Conservation (phyloP, 2,797 vertebrate genomes). For the Chelon auratus region DNA sequence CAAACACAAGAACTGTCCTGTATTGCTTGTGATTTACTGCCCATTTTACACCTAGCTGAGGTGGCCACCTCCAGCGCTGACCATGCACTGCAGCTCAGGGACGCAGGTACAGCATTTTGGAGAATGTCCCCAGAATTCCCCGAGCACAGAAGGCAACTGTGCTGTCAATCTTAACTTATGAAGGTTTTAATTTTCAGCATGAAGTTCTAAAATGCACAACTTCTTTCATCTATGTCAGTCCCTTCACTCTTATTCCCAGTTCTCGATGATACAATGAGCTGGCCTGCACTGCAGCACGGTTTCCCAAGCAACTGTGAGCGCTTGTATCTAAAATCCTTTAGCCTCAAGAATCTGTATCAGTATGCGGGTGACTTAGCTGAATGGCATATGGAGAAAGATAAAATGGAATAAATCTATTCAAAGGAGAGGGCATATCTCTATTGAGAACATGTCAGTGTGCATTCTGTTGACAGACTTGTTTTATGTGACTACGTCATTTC, state of each 20-base stretch:
- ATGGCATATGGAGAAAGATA: conserved; percentile 50
- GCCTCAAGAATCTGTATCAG: conserved; percentile 16
- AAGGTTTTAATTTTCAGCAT: conserved; percentile 62
- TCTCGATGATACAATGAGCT: conserved; percentile 30
- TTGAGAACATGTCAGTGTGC: conserved; percentile 60
- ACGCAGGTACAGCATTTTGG: conserved; percentile 65
- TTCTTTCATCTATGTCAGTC: conserved; percentile 57
- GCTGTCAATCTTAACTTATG: conserved; percentile 72
- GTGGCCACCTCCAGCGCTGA: conserved; percentile 70
- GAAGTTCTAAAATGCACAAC: conserved; percentile 53
- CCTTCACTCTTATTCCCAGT: conserved; percentile 33
- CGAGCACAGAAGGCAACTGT: conserved; percentile 48
- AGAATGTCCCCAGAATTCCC: conserved; percentile 56
- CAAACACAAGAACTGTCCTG: conserved; percentile 38
- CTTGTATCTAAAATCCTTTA: conserved; percentile 31
- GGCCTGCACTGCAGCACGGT: conserved; percentile 59
- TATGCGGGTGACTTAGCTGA: conserved; percentile 35
- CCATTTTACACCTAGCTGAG: conserved; percentile 73
- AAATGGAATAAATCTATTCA: conserved; percentile 58
- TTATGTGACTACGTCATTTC: conserved; percentile 35
- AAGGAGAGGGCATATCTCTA: conserved; percentile 44
- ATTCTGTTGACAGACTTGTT: conserved; percentile 58
- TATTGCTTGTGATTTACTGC: conserved; percentile 72
- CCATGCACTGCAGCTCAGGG: conserved; percentile 73
- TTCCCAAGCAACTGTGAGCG: conserved; percentile 20